Conservation (phyloP, 2,888 invertebrate species). For the Aplocera efformata region DNA sequence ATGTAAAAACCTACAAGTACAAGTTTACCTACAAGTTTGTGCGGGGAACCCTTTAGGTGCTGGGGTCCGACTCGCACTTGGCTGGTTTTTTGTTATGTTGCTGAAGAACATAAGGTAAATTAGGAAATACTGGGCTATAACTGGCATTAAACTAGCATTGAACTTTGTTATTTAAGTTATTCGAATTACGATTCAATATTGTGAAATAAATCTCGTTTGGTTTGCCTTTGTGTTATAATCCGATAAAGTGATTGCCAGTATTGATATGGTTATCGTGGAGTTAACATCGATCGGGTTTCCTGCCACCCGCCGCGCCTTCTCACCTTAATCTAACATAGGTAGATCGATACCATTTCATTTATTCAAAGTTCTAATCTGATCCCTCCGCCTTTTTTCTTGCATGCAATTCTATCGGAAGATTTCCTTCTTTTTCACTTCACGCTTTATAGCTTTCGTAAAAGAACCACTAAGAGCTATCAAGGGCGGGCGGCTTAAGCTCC, state of each 20-base stretch:
- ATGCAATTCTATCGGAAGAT: too few species aligned
- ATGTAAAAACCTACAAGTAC: too few species aligned
- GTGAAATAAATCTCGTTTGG: conserved; percentile 43
- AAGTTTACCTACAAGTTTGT: too few species aligned
- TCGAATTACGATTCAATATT: conserved; percentile 54
- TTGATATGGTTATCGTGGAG: conserved; percentile 42
- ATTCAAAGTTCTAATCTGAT: not conserved
- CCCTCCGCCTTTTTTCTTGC: not conserved
- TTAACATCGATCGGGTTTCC: conserved; percentile 41
- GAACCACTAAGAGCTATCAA: conserved; percentile 44
- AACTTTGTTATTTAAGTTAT: conserved; percentile 56
- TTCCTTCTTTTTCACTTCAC: too few species aligned
- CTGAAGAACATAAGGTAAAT: too few species aligned
- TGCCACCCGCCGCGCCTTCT: conserved; percentile 29
- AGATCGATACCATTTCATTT: not conserved
- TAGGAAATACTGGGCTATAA: too few species aligned
- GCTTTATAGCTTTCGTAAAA: conserved; percentile 4
- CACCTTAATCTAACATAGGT: conserved; percentile 16
- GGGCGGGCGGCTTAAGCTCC: conserved; percentile 43
- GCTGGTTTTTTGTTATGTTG: too few species aligned
- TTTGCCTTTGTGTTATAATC: conserved; percentile 49
- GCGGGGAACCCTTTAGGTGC: too few species aligned
- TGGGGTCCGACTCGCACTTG: too few species aligned
- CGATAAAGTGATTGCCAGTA: conserved; percentile 42
- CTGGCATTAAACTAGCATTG: conserved; percentile 17